phyloP scores from a whole-genome alignment of 2,888 invertebrate species.

The Eupithecia dodoneata region DNA sequence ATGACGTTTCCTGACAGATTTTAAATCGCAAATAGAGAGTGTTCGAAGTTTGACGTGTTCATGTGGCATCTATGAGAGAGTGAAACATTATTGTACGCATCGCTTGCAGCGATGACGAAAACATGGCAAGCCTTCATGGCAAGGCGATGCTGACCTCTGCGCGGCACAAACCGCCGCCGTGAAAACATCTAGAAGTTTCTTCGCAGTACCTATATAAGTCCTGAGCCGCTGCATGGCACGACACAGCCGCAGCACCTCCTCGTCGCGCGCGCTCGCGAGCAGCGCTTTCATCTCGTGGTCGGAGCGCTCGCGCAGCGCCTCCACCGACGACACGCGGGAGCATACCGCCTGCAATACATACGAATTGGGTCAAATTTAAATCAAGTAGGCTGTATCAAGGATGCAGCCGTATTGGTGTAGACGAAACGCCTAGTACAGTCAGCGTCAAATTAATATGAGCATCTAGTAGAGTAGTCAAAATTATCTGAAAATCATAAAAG shows the following conservation, averaged over 20 bases:
- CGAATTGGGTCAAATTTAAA: neutral
- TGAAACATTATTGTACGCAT: too few relatives aligned
- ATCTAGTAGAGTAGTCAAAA: too few relatives aligned
- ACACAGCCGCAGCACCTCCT: constrained; percentile 92
- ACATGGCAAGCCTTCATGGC: too few relatives aligned
- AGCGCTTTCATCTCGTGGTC: constrained; percentile 92
- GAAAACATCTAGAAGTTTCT: too few relatives aligned
- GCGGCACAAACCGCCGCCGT: too few relatives aligned
- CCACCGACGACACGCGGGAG: constrained; percentile 88
- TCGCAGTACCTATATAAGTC: constrained; percentile 89
- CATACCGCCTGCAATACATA: constrained; percentile 85
- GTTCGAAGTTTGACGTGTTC: neutral
- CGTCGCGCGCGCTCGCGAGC: constrained; percentile 88
- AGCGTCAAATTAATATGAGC: too few relatives aligned
- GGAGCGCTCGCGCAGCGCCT: constrained; percentile 92
- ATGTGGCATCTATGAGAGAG: too few relatives aligned
- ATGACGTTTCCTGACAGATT: neutral
- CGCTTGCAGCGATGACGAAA: too few relatives aligned
- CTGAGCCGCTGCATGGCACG: constrained; percentile 94
- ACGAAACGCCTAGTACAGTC: too few relatives aligned
- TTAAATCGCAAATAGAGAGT: neutral
- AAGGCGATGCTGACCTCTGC: too few relatives aligned
- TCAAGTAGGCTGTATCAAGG: neutral
- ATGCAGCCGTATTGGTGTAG: neutral
- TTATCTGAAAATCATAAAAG: too few relatives aligned